Base-by-base conservation (phyloP, 1,140 invertebrate genomes). In the Stenopsyche tienmushanensis region DNA sequence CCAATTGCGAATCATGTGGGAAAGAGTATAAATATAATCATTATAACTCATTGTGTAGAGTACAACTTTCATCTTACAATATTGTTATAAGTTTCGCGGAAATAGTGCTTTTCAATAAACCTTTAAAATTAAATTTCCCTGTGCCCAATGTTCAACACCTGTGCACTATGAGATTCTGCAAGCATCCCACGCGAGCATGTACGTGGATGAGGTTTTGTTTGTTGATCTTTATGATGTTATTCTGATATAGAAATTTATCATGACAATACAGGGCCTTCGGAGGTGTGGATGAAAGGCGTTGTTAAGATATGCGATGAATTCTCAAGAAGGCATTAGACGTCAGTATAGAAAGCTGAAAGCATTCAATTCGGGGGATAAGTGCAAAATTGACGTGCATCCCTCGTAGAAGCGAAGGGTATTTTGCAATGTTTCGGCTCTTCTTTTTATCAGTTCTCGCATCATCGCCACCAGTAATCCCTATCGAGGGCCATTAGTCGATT, bases 401-500 rank as follows among this genome's bases (percentile, higher is more conserved):
- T 5, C 23, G 15, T n/a, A 54, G 2, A 3, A 20, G 24, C 13
- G 23, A 20, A 29, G 52, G 9, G 23, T 24, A 34, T 34, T 54
- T 25, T 7, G 52, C 2, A 26, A 47, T 47, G 7, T 26, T 54
- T 24, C 21, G 52, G 8, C 2, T 10, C 23, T 10, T 10, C 47
- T 3, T 24, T 21, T 13, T 54, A 54, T 24, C 18, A 41, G 54
- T 13, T 57, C 29, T 44, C 42, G 42, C 42, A 45, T 47, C 57
- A 47, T 47, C 29, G 24, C 26, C 42, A 24, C n/a, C 42, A 47
- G 62, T 69, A 65, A 69, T 69, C 63, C 64, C 44, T 34, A 54
- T 62, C 58, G 45, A 47, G 41, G 21, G 45, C 60, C 62, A 69
- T 69, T 69, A 69, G 63, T 54, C 25, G 53, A 47, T 62, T 45